A percentile compares a stretch with the other conserved stretches of the same genome.
Evolutionary conservation across 2,888 invertebrate genomes (phyloP).

Genomic region (Eretmocerus hayati): DNA sequence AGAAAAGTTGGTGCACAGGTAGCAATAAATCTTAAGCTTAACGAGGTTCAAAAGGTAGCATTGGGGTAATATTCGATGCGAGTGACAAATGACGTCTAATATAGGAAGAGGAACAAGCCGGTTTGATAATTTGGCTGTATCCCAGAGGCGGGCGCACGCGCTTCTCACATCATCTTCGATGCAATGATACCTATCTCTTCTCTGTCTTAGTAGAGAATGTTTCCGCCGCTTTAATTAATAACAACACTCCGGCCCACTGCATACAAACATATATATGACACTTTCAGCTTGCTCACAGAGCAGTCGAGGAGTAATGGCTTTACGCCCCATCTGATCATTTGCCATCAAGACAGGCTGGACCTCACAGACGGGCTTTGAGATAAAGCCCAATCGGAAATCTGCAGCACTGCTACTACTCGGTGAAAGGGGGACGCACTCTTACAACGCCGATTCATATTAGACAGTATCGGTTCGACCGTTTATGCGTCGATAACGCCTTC

Average conservation of each 20-base stretch:
- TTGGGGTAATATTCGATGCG: conserved; percentile 35
- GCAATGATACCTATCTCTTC: too few species aligned
- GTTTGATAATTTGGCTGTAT: conserved; percentile 33
- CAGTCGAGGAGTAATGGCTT: conserved; percentile 40
- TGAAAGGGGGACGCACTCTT: neutral
- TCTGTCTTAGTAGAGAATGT: too few species aligned
- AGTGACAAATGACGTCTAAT: conserved; percentile 45
- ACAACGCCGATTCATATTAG: conserved; percentile 15
- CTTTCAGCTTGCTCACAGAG: too few species aligned
- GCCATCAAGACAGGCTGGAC: conserved; percentile 7
- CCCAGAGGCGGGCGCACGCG: too few species aligned
- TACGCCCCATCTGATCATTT: conserved; percentile 41
- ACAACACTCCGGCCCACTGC: conserved; percentile 39
- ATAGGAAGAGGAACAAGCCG: conserved; percentile 32
- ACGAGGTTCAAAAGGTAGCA: conserved; percentile 28
- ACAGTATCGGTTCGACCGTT: conserved; percentile 14
- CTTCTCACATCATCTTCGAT: too few species aligned
- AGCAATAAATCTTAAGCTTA: conserved; percentile 32
- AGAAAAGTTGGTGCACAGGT: conserved; percentile 26
- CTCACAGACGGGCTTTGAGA: conserved; percentile 20
- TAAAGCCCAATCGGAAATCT: conserved; percentile 24
- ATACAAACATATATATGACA: too few species aligned
- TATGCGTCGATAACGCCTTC: neutral
- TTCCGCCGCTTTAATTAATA: conserved; percentile 46
- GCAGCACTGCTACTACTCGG: neutral